Conservation (phyloP, 2,888 invertebrate genomes). For the Dicyrtoma fusca region DNA sequence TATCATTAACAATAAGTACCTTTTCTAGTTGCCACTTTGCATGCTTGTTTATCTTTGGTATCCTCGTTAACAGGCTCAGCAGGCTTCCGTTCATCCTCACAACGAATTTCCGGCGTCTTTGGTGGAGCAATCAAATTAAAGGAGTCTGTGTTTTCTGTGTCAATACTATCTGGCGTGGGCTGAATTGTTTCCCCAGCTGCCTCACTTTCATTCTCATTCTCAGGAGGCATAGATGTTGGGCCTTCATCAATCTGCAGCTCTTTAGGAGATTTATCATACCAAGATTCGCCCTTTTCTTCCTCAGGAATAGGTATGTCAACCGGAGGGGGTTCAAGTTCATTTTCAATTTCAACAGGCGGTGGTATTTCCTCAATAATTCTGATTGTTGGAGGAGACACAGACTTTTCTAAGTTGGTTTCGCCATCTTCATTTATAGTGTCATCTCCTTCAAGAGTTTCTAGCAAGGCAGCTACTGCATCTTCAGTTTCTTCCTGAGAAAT, state of each 20-base stretch:
- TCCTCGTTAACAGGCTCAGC: neutral
- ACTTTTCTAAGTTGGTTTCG: conserved; percentile 25
- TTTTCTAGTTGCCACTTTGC: conserved; percentile 13
- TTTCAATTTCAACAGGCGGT: conserved; percentile 16
- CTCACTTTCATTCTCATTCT: conserved; percentile 8
- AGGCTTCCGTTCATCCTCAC: conserved; percentile 6
- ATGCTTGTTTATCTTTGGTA: neutral
- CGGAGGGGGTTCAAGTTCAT: conserved; percentile 8
- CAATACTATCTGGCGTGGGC: conserved; percentile 67
- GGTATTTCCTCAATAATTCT: conserved; percentile 49
- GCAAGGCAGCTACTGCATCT: conserved; percentile 84
- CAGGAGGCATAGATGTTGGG: neutral
- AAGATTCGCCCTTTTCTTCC: conserved; percentile 14
- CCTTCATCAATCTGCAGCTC: conserved; percentile 55
- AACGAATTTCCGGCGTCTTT: conserved; percentile 37
- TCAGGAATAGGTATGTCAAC: conserved; percentile 4
- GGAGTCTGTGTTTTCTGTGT: conserved; percentile 61
- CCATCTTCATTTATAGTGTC: conserved; percentile 46
- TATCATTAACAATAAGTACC: neutral
- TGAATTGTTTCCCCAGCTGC: neutral
- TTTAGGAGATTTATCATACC: conserved; percentile 49
- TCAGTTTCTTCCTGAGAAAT: conserved; percentile 92
- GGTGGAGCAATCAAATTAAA: conserved; percentile 40
- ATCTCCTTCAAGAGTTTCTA: conserved; percentile 71
- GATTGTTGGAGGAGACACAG: conserved; percentile 51